Conservation (phyloP, 2,113 vertebrate genomes). For the Scophthalmus maximus region DNA sequence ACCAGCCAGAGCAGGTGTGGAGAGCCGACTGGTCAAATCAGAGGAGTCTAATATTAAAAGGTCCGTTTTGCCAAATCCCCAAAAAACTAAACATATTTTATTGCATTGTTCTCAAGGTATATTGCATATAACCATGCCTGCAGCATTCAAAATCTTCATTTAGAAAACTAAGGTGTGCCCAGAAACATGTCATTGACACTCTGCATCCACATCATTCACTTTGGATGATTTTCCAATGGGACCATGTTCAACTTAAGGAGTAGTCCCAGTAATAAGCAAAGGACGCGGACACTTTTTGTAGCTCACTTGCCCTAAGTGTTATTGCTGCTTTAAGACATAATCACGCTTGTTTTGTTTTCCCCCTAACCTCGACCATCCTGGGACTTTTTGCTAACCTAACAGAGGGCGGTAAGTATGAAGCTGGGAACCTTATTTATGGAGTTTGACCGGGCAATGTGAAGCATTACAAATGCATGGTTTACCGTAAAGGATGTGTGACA, state of each 20-base stretch:
- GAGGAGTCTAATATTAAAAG: neutral
- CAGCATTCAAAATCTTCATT: neutral
- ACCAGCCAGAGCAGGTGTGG: neutral
- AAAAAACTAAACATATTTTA: neutral
- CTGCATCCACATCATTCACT: neutral
- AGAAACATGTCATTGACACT: neutral
- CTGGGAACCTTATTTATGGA: neutral
- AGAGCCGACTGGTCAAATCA: constrained; percentile 7
- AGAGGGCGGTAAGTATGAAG: constrained; percentile 69
- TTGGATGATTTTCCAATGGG: neutral
- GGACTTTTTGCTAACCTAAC: constrained; percentile 44
- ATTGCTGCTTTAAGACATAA: constrained; percentile 49
- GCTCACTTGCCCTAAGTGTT: neutral
- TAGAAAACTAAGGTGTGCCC: no score
- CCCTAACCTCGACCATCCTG: constrained; percentile 50
- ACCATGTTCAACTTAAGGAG: neutral
- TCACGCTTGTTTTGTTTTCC: constrained; percentile 52
- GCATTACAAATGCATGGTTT: constrained; percentile 45
- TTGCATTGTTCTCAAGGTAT: no score
- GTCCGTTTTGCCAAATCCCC: neutral
- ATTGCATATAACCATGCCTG: no score
- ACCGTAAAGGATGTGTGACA: constrained; percentile 21
- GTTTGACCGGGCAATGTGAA: neutral
- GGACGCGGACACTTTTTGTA: neutral
- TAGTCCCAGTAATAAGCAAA: neutral